These are phyloP conservation scores for Athrips mouffetella DNA, from an alignment of 2,888 invertebrate genomes.

Conservation along the genomic window DNA sequence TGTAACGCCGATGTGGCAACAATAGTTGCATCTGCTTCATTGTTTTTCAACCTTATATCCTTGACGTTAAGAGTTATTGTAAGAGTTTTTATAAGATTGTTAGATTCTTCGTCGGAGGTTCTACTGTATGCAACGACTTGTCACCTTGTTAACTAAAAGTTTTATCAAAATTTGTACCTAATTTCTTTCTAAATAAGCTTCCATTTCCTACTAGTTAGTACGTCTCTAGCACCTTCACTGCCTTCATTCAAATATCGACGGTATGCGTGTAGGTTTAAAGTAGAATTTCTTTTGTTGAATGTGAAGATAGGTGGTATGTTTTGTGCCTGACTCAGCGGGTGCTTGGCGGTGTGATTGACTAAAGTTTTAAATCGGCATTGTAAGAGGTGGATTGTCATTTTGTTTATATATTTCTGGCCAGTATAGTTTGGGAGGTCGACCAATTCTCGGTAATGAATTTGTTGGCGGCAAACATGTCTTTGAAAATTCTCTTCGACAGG, in stretches of 20 bases:
- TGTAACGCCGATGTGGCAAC: conserved; percentile 29
- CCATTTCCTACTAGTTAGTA: neutral
- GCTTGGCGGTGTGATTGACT: conserved; percentile 58
- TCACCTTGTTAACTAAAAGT: conserved; percentile 46
- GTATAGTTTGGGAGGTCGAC: conserved; percentile 50
- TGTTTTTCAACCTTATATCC: conserved; percentile 25
- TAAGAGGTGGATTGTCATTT: conserved; percentile 45
- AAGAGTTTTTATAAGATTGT: conserved; percentile 8
- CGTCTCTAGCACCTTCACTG: neutral
- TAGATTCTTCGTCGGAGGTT: conserved; percentile 45
- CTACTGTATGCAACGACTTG: conserved; percentile 54
- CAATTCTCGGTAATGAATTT: conserved; percentile 52
- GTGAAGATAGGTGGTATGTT: conserved; percentile 14
- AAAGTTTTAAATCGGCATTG: conserved; percentile 42
- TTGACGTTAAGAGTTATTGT: conserved; percentile 22
- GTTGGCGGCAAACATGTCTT: conserved; percentile 26
- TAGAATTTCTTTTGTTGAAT: neutral
- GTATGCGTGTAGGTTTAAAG: neutral
- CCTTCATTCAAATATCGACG: neutral
- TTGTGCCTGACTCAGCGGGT: conserved; percentile 46
- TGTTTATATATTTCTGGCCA: conserved; percentile 29
- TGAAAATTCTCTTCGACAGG: neutral
- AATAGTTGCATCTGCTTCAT: conserved; percentile 15
- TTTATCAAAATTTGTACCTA: neutral
- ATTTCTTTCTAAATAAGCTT: neutral